These are phyloP conservation scores for Odontocerum albicorne DNA, from an alignment of 2,888 invertebrate species.

Conservation along the genomic window DNA sequence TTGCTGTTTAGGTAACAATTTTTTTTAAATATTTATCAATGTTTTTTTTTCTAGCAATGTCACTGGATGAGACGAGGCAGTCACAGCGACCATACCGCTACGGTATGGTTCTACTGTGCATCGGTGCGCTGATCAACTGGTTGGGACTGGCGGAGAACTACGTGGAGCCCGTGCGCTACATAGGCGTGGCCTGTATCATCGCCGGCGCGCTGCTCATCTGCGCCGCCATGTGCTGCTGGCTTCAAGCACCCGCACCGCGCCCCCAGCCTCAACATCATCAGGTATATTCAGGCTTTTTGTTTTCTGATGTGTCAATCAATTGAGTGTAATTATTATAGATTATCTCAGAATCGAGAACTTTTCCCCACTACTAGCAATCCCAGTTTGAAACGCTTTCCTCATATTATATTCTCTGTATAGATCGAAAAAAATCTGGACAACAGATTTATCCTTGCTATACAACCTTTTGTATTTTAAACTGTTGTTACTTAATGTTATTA, in stretches of 20 bases:
- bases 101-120: slow-evolving; percentile 67
- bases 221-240: slow-evolving; percentile 75
- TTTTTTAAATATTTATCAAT: slow-evolving; percentile 3
- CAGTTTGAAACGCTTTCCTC: no score
- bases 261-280: slow-evolving; percentile 43
- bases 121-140: slow-evolving; percentile 75
- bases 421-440: no score
- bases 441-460: no score
- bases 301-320: no score
- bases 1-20: background rate
- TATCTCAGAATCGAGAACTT: no score
- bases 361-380: no score
- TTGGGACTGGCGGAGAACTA: slow-evolving; percentile 71
- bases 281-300: no score
- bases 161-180: slow-evolving; percentile 71
- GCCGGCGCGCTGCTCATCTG: slow-evolving; percentile 72
- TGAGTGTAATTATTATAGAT: no score
- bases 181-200: slow-evolving; percentile 74
- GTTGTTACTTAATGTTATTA: no score
- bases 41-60: slow-evolving; percentile 55
- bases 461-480: no score
- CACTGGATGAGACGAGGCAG: slow-evolving; percentile 65
- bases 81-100: slow-evolving; percentile 73
- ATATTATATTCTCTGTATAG: no score
- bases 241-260: slow-evolving; percentile 52